Evolutionary conservation across 2,113 vertebrate species (phyloP), one percentile per base, ranked within the genome.

Genomic region (Labrus mixtus): DNA sequence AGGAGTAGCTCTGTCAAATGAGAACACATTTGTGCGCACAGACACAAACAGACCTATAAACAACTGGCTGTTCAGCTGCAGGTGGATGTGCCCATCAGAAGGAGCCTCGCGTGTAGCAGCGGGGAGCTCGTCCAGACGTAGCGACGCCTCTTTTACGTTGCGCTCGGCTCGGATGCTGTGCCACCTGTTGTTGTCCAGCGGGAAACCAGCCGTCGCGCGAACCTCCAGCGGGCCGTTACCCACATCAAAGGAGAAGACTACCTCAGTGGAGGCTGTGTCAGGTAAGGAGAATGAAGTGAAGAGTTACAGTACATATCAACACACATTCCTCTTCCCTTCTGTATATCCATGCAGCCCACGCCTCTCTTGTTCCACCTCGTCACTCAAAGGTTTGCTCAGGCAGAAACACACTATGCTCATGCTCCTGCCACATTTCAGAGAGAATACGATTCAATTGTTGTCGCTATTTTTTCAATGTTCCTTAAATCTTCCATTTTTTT

Each of bases 11-110:
- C 45, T 41, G 11, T 19, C 29, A 41, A 17, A 58, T 36, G 29
- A 33, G 10, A 46, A 11, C 23, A 58, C 10, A 15, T 12, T 13
- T 13, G 1, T 4, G 0, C 29, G 4, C 43, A 45, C 12, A 45
- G 43, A 45, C 15, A 48, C 46, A 48, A 55, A 74, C 66, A 3
- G 36, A 98, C 97, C 97, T 88, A 99, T 96, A 70, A 97, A 99
- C 51, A 99, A 94, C 68, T 98, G 97, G 82, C 97, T 99, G 91
- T 98, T 98, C 68, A 99, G 96, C 82, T 98, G 97, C 48, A 99
- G 78, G 41, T 95, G 96, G 46, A 96, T 94, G 56, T 97, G 97
- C 0, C 97, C 97, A 0, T 97, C 96, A 0, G 93, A 68, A 0
- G 97, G 96, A 19, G 97, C 96, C 51, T 89, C 71, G 19, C 91